A percentile compares a stretch with the other conserved stretches of the same genome.
Conservation (phyloP, 1,140 invertebrate species). For the Pseudomyrmex dendroicus region DNA sequence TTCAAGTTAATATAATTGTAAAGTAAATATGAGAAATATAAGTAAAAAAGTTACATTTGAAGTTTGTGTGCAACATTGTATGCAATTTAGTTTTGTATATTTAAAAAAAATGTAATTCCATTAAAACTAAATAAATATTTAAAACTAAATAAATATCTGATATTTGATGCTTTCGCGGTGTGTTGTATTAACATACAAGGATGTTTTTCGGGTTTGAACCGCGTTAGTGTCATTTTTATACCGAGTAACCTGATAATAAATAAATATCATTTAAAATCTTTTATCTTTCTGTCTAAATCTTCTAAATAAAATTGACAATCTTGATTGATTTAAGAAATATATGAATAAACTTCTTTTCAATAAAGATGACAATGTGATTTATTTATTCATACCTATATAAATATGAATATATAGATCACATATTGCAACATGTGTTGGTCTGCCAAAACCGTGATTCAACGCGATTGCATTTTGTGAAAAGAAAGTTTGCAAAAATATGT, state of each 20-base stretch:
- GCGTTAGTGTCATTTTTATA: too few relatives aligned
- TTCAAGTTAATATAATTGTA: neutral
- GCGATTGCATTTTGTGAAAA: neutral
- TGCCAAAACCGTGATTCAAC: conserved; percentile 56
- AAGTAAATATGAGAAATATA: neutral
- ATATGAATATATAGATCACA: conserved; percentile 61
- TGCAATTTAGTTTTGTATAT: too few relatives aligned
- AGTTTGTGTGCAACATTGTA: too few relatives aligned
- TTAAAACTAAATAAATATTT: too few relatives aligned
- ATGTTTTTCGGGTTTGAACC: too few relatives aligned
- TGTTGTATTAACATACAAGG: too few relatives aligned
- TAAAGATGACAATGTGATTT: neutral
- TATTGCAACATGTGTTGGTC: conserved; percentile 62
- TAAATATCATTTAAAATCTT: too few relatives aligned
- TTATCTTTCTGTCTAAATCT: conserved; percentile 21
- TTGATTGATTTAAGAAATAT: neutral
- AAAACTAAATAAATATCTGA: too few relatives aligned
- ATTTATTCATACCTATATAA: conserved; percentile 37
- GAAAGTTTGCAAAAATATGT: conserved; percentile 13
- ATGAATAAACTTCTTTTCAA: neutral
- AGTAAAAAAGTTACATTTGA: too few relatives aligned
- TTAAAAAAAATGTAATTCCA: too few relatives aligned
- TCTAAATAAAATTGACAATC: conserved; percentile 29
- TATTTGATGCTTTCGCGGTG: too few relatives aligned
- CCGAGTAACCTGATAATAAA: too few relatives aligned